Conservation (phyloP, 2,797 vertebrate species). For the Aeoliscus strigatus region DNA sequence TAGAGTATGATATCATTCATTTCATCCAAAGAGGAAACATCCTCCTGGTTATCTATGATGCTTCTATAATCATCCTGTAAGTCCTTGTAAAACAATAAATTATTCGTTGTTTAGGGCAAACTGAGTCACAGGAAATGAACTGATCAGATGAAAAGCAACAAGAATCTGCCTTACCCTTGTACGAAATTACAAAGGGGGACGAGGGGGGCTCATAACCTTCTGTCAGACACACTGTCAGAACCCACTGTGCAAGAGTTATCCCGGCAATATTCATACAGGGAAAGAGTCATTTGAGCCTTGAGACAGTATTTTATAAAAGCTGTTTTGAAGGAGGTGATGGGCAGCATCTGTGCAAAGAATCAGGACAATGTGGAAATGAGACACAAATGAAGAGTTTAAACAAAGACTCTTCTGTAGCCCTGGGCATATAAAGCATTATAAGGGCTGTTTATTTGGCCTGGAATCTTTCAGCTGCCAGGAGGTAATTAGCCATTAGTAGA, state of each 20-base stretch:
- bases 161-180: slow-evolving; percentile 41
- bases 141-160: slow-evolving; percentile 21
- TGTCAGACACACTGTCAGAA: slow-evolving; percentile 50
- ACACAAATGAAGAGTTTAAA: slow-evolving; percentile 48
- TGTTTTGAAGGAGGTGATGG: slow-evolving; percentile 49
- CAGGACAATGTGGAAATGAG: slow-evolving; percentile 53
- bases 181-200: slow-evolving; percentile 20
- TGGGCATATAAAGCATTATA: slow-evolving; percentile 56
- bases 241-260: slow-evolving; percentile 52
- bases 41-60: neutral
- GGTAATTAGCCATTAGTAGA: slow-evolving; percentile 74
- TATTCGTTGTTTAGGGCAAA: slow-evolving; percentile 12
- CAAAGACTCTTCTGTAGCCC: slow-evolving; percentile 44
- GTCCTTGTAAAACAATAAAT: slow-evolving; percentile 8
- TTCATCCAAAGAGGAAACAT: neutral
- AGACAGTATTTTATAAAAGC: slow-evolving; percentile 49
- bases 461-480: slow-evolving; percentile 61
- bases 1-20: too few relatives aligned
- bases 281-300: slow-evolving; percentile 63
- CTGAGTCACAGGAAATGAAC: slow-evolving; percentile 15
- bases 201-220: slow-evolving; percentile 39
- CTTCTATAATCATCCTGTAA: neutral
- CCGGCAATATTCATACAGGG: slow-evolving; percentile 58
- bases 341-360: slow-evolving; percentile 59
- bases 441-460: slow-evolving; percentile 58